phyloP scores from a whole-genome alignment of 2,113 vertebrate genomes.

The Poeciliopsis retropinna region DNA sequence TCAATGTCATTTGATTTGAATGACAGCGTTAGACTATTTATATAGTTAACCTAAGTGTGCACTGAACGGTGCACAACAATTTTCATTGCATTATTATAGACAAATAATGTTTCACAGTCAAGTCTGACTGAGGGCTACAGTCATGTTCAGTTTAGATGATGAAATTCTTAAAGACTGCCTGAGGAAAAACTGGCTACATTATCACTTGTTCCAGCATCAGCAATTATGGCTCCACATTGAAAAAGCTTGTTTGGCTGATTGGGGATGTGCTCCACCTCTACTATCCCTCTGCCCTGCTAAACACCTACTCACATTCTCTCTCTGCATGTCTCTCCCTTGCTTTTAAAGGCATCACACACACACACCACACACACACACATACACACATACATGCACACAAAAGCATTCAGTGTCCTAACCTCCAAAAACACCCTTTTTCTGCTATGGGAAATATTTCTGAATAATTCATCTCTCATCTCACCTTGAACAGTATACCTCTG shows the following conservation, averaged over 20 bases:
- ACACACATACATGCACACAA: conserved; percentile 26
- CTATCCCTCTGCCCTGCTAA: conserved; percentile 54
- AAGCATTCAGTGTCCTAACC: conserved; percentile 64
- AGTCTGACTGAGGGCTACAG: conserved; percentile 36
- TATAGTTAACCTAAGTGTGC: conserved; percentile 30
- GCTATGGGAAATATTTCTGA: conserved; percentile 70
- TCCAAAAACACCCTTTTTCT: conserved; percentile 71
- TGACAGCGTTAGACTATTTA: conserved; percentile 79
- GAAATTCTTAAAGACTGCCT: conserved; percentile 60
- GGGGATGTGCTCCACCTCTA: conserved; percentile 51
- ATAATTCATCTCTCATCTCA: conserved; percentile 77
- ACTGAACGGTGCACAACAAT: conserved; percentile 6
- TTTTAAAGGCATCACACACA: conserved; percentile 30
- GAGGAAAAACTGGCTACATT: conserved; percentile 50
- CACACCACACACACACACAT: conserved; percentile 30
- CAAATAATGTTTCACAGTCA: conserved; percentile 46
- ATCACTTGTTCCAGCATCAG: conserved; percentile 62
- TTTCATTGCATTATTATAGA: conserved; percentile 31
- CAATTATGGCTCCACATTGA: conserved; percentile 55
- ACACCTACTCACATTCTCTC: conserved; percentile 55
- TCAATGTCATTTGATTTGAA: too few relatives aligned
- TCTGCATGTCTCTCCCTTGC: conserved; percentile 17
- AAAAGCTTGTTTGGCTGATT: conserved; percentile 59
- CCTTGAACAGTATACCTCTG: conserved; percentile 70
- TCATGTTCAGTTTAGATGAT: conserved; percentile 64